Conservation (phyloP, 2,113 vertebrate species). For the Beaufortia kweichowensis region DNA sequence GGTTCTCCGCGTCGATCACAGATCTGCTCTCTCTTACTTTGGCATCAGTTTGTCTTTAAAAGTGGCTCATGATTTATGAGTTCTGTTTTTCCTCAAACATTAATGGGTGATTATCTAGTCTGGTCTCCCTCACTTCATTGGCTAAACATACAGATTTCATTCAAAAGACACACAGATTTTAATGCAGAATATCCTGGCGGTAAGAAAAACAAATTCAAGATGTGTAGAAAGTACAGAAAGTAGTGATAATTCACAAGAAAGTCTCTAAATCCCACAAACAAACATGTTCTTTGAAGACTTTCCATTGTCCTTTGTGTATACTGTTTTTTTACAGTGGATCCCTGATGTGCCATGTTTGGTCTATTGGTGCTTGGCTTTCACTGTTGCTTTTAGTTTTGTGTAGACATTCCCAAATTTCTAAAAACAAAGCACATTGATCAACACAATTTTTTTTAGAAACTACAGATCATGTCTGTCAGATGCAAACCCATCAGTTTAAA, state of each 20-base stretch:
- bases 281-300: slow-evolving; percentile 4
- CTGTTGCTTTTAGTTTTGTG: slow-evolving; percentile 65
- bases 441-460: neutral
- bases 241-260: slow-evolving; percentile 5
- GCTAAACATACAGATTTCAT: no score
- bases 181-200: neutral
- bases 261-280: neutral
- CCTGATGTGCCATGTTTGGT: neutral
- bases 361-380: slow-evolving; percentile 70
- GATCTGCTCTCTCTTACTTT: slow-evolving; percentile 32
- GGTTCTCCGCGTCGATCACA: neutral
- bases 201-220: neutral
- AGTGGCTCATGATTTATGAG: slow-evolving; percentile 41
- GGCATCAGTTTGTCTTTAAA: slow-evolving; percentile 22
- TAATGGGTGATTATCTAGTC: slow-evolving; percentile 12
- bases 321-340: neutral
- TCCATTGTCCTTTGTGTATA: neutral
- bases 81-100: slow-evolving; percentile 24
- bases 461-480: no score
- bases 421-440: slow-evolving; percentile 38
- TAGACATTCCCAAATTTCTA: slow-evolving; percentile 71
- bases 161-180: neutral
- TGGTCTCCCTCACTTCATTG: neutral
- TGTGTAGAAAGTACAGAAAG: neutral
- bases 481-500: no score